Percentiles rank a stretch among this genome's conserved stretches.
Conservation (phyloP, 2,797 vertebrate genomes). For the Thalassophryne amazonica region DNA sequence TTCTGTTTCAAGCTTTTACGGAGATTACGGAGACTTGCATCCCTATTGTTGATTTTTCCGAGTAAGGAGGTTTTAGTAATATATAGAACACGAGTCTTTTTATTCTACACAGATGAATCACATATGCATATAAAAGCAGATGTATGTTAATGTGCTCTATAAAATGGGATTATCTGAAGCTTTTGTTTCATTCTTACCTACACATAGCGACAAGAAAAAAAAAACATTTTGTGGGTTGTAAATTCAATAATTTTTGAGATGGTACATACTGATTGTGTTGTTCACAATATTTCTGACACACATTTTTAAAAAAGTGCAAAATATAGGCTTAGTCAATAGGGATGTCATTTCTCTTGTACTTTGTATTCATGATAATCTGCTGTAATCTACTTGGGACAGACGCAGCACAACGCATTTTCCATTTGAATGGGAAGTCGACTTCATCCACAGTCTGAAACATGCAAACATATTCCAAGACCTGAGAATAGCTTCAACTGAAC, state of each 20-base stretch:
- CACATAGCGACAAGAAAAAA: neutral
- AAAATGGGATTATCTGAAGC: slow-evolving; percentile 13
- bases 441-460: slow-evolving; percentile 59
- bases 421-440: slow-evolving; percentile 55
- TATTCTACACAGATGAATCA: slow-evolving; percentile 18
- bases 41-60: slow-evolving; percentile 4
- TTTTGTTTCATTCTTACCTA: too few relatives aligned
- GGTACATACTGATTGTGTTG: slow-evolving; percentile 10
- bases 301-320: slow-evolving; percentile 8
- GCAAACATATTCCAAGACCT: slow-evolving; percentile 53
- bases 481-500: slow-evolving; percentile 50
- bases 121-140: slow-evolving; percentile 5
- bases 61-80: slow-evolving; percentile 15
- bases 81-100: slow-evolving; percentile 8
- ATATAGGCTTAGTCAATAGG: neutral
- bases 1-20: slow-evolving; percentile 62
- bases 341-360: slow-evolving; percentile 17
- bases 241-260: neutral
- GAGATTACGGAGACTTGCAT: slow-evolving; percentile 42
- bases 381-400: slow-evolving; percentile 61
- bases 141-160: slow-evolving; percentile 30
- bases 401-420: slow-evolving; percentile 45
- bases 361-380: slow-evolving; percentile 57
- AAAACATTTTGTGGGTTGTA: neutral
- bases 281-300: slow-evolving; percentile 2